These are phyloP conservation scores for Carettochelys insculpta DNA, from an alignment of 2,113 vertebrate species.

Conservation along the genomic window DNA sequence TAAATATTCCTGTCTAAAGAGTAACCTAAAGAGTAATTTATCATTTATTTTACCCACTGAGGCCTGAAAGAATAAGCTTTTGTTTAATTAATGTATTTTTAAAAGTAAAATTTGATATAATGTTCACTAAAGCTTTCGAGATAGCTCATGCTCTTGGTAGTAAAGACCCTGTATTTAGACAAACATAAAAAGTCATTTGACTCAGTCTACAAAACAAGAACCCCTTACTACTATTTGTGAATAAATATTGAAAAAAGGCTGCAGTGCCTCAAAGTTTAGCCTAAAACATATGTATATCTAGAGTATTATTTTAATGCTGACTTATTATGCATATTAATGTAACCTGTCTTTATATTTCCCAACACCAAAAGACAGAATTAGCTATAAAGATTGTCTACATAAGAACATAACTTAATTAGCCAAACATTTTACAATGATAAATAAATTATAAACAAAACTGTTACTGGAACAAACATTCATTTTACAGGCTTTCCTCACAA, in stretches of 20 bases:
- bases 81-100: not conserved
- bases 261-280: not conserved
- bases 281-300: not conserved
- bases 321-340: not conserved
- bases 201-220: not conserved
- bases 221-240: not conserved
- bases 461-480: not conserved
- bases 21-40: not conserved
- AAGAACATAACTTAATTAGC: not conserved
- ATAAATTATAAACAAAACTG: not conserved
- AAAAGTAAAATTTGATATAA: not conserved
- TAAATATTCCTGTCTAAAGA: not conserved
- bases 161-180: conserved; percentile 79
- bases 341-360: not conserved
- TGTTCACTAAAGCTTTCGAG: not conserved
- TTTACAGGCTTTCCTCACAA: not conserved
- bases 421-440: not conserved
- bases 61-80: not conserved
- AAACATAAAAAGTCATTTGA: conserved; percentile 72
- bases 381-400: not conserved
- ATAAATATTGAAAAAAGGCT: not conserved
- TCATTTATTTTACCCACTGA: not conserved
- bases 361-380: not conserved
- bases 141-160: conserved; percentile 64
- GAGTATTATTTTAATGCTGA: not conserved